These are phyloP conservation scores for Sula dactylatra DNA, from an alignment of 2,113 vertebrate genomes.

Conservation along the genomic window DNA sequence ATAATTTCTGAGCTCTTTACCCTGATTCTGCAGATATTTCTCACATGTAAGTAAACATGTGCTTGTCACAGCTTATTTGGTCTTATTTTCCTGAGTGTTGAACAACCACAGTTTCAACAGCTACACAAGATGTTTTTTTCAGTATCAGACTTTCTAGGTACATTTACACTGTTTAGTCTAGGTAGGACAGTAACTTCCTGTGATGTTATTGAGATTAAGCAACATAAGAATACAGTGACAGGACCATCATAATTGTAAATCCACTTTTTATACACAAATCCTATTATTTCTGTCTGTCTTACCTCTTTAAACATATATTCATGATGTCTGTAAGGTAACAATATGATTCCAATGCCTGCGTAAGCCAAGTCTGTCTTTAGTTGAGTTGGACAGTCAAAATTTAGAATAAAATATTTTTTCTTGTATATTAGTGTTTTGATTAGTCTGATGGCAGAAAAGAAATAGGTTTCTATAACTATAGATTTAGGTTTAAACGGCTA, in stretches of 20 bases:
- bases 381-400: not conserved
- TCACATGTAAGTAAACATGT: not conserved
- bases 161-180: not conserved
- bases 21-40: not conserved
- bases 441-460: not conserved
- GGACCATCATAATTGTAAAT: not conserved
- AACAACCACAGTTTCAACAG: not conserved
- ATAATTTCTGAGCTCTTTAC: not conserved
- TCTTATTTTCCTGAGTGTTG: not conserved
- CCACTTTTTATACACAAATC: not conserved
- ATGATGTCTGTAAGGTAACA: not conserved
- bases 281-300: not conserved
- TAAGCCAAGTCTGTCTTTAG: not conserved
- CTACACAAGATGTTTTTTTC: not conserved
- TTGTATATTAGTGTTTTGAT: not conserved
- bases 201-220: rapidly evolving
- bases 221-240: not conserved
- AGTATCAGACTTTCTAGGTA: not conserved
- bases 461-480: not conserved
- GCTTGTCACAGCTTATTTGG: not conserved
- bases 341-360: not conserved
- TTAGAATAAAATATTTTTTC: not conserved
- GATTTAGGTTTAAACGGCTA: not conserved
- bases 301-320: not conserved
- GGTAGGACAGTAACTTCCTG: not conserved